These are phyloP conservation scores for Melanostoma mellinum DNA, from an alignment of 2,888 invertebrate species.

Conservation along the genomic window DNA sequence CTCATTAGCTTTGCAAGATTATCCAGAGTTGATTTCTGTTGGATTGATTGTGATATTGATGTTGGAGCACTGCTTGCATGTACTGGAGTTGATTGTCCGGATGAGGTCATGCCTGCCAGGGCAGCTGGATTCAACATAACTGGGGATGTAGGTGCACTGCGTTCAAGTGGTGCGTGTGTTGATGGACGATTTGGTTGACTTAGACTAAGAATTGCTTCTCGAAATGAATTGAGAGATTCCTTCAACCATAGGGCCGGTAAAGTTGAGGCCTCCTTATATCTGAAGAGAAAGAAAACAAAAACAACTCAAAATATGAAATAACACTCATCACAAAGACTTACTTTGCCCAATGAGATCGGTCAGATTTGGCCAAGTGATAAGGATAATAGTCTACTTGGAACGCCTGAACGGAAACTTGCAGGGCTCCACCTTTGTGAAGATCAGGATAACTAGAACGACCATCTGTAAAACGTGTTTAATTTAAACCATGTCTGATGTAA, in stretches of 20 bases:
- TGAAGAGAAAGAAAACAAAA: conserved; percentile 74
- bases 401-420: conserved; percentile 94
- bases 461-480: conserved; percentile 82
- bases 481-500: background rate
- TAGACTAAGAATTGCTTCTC: conserved; percentile 88
- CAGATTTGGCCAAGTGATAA: conserved; percentile 95
- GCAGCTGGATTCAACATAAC: conserved; percentile 77
- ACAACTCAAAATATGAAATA: background rate
- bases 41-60: conserved; percentile 84
- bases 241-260: conserved; percentile 94
- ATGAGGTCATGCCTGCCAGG: conserved; percentile 70
- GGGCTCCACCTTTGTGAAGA: conserved; percentile 93
- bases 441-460: conserved; percentile 93
- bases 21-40: conserved; percentile 84
- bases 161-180: conserved; percentile 81
- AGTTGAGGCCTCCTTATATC: conserved; percentile 89
- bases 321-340: conserved; percentile 77
- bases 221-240: conserved; percentile 91
- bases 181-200: conserved; percentile 85
- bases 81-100: conserved; percentile 73
- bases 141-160: conserved; percentile 79
- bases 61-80: conserved; percentile 76
- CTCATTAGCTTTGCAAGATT: conserved; percentile 95
- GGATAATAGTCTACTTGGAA: conserved; percentile 97
- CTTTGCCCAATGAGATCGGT: conserved; percentile 94